These are phyloP conservation scores for Lethenteron camtschaticum DNA, from an alignment of 2,113 vertebrate species.

Conservation along the genomic window DNA sequence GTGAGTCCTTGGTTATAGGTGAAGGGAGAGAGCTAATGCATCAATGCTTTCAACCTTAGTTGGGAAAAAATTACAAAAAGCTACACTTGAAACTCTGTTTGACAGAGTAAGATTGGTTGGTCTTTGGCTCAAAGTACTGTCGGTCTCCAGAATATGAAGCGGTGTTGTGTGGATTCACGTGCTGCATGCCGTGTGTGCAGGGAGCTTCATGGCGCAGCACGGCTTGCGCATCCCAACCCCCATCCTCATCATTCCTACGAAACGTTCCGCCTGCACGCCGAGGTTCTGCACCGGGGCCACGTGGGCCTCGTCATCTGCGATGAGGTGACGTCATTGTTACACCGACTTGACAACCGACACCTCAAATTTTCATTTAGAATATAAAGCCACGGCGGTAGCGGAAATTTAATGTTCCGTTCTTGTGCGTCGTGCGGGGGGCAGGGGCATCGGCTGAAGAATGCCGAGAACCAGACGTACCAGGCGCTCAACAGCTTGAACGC, in stretches of 20 bases:
- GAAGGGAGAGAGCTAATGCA: no score
- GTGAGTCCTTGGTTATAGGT: no score
- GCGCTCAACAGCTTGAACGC: constrained; percentile 60
- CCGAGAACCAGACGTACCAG: constrained; percentile 91
- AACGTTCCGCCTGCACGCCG: constrained; percentile 65
- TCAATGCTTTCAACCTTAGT: no score
- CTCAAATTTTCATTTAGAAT: neutral
- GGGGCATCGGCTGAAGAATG: constrained; percentile 88
- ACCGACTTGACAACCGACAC: no score
- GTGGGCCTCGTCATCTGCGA: constrained; percentile 85
- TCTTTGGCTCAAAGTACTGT: no score
- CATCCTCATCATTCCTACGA: constrained; percentile 93
- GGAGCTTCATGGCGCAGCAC: constrained; percentile 54
- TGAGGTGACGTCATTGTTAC: constrained; percentile 31
- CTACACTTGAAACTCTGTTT: no score
- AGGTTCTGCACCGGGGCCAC: constrained; percentile 50
- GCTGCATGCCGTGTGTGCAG: constrained; percentile 18
- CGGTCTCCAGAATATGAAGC: no score
- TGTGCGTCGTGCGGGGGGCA: constrained; percentile 13
- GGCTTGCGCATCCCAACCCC: constrained; percentile 53
- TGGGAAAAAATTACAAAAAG: no score
- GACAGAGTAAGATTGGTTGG: no score
- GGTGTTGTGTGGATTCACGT: no score
- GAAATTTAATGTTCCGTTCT: no score
- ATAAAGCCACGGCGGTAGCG: neutral